Conservation (phyloP, 2,797 vertebrate species). For the Gambelia wislizenii region DNA sequence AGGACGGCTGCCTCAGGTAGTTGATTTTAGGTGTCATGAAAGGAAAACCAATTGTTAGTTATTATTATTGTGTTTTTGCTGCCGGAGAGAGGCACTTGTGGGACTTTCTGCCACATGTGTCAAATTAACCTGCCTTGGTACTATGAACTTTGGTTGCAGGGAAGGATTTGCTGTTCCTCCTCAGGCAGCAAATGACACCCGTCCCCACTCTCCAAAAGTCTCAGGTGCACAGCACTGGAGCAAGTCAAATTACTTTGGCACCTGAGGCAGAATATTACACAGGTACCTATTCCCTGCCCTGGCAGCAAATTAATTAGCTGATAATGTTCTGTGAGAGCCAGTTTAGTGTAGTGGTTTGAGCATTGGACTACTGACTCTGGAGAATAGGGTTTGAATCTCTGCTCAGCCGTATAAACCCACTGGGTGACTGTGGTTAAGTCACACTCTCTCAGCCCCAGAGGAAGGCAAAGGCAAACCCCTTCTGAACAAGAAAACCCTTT, state of each 20-base stretch:
- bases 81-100: too few relatives aligned
- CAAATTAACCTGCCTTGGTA: neutral
- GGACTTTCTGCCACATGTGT: neutral
- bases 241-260: neutral
- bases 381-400: too few relatives aligned
- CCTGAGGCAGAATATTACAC: neutral
- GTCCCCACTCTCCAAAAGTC: neutral
- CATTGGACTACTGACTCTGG: too few relatives aligned
- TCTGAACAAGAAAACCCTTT: too few relatives aligned
- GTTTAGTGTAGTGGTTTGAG: too few relatives aligned
- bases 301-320: neutral
- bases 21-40: neutral
- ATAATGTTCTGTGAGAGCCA: too few relatives aligned
- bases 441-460: too few relatives aligned
- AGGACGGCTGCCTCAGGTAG: neutral
- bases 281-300: neutral
- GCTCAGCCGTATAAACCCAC: neutral
- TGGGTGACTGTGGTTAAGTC: neutral
- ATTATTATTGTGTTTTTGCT: neutral
- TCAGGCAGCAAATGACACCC: neutral
- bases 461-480: too few relatives aligned
- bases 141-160: too few relatives aligned
- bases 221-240: too few relatives aligned
- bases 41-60: neutral
- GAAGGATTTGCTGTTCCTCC: neutral